Evolutionary conservation across 2,888 invertebrate species (phyloP).

Genomic region (Chrysotoxum bicinctum): DNA sequence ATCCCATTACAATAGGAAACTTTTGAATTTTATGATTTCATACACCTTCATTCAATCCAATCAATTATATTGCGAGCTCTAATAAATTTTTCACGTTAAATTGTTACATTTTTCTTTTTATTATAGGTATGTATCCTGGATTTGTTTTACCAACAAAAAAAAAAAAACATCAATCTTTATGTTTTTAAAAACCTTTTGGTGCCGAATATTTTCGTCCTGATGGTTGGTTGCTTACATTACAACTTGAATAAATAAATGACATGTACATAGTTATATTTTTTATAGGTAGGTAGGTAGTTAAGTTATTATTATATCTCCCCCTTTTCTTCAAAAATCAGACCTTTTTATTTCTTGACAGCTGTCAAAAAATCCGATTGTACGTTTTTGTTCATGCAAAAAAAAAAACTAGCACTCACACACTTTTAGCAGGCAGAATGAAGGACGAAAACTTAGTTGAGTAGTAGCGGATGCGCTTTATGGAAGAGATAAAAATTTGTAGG

Average conservation of each 20-base stretch:
- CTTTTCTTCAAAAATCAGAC: conserved; percentile 40
- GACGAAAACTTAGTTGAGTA: conserved; percentile 33
- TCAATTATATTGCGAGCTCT: conserved; percentile 43
- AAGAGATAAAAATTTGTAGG: conserved; percentile 36
- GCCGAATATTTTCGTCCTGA: conserved; percentile 42
- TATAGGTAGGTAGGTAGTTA: conserved; percentile 8
- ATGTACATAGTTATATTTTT: conserved; percentile 12
- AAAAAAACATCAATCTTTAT: conserved; percentile 27
- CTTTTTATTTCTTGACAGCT: conserved; percentile 65
- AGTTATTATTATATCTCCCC: not conserved
- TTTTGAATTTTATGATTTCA: not conserved
- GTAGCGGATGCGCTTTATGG: conserved; percentile 61
- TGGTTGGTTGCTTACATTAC: not conserved
- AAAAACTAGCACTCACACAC: conserved; percentile 47
- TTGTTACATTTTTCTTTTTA: conserved; percentile 28
- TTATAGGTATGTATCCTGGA: conserved; percentile 4
- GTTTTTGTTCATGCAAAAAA: conserved; percentile 5
- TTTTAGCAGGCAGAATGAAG: conserved; percentile 34
- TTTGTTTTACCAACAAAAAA: conserved; percentile 51
- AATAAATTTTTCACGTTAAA: conserved; percentile 52
- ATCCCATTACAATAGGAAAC: conserved; percentile 45
- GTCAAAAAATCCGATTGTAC: conserved; percentile 62
- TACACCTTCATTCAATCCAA: not conserved
- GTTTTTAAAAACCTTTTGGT: conserved; percentile 2
- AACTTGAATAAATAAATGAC: conserved; percentile 38